Evolutionary conservation across 2,888 invertebrate genomes (phyloP).

Genomic region (Margaritifera margaritifera): DNA sequence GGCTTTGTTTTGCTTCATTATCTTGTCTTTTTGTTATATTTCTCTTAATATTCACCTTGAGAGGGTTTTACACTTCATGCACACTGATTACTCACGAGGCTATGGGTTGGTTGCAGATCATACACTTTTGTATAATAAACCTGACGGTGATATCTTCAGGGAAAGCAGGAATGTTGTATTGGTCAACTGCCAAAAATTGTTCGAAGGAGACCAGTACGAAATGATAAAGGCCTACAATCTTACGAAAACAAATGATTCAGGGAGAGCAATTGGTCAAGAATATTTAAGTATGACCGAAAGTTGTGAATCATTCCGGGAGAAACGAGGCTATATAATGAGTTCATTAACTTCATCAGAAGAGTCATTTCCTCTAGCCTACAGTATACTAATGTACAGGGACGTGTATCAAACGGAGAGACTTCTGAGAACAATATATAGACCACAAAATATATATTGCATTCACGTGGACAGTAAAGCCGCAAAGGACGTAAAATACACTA

Average conservation of each 20-base stretch:
- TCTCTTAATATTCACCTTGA: too few relatives aligned
- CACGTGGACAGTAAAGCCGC: slow-evolving; percentile 64
- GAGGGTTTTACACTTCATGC: too few relatives aligned
- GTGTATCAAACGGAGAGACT: slow-evolving; percentile 64
- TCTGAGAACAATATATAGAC: slow-evolving; percentile 65
- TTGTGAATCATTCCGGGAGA: slow-evolving; percentile 36
- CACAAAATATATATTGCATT: slow-evolving; percentile 69
- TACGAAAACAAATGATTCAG: neutral
- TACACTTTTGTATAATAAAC: too few relatives aligned
- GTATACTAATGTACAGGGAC: slow-evolving; percentile 61
- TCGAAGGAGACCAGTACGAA: slow-evolving; percentile 5
- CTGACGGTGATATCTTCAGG: too few relatives aligned
- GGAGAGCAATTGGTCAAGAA: slow-evolving; percentile 1
- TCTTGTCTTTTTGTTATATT: too few relatives aligned
- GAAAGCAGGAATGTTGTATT: too few relatives aligned
- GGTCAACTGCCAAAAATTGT: slow-evolving; percentile 11
- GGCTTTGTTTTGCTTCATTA: too few relatives aligned
- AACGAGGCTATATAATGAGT: slow-evolving; percentile 38
- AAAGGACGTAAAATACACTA: slow-evolving; percentile 33
- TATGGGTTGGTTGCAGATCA: too few relatives aligned
- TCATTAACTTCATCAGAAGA: slow-evolving; percentile 52
- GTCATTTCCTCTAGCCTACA: slow-evolving; percentile 62
- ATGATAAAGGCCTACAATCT: slow-evolving; percentile 3
- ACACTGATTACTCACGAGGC: too few relatives aligned
- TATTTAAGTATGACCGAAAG: slow-evolving; percentile 17